Evolutionary conservation across 2,113 vertebrate species (phyloP), one percentile per base, ranked within the genome.

Genomic region (Lamprotornis superbus): DNA sequence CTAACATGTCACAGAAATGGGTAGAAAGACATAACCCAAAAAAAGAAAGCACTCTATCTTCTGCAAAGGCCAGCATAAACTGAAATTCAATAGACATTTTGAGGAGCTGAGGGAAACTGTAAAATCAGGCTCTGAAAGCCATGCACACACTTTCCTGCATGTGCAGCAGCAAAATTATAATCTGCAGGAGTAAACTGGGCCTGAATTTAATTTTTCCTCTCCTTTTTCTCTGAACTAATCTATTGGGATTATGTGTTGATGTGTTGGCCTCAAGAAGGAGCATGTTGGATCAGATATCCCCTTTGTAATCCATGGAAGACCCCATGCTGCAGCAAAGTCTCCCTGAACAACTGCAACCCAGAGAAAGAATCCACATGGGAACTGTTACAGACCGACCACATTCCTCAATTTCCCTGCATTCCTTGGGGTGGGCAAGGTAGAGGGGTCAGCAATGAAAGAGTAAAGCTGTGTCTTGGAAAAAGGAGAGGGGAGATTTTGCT

Each of bases 351-450:
- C 31, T n/a, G 18, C n/a, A 82, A 44, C 6, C 7, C 28, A 22
- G 24, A 24, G 35, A 33, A 82, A 74, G 5, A 33, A 55, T 28
- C 6, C 21, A n/a, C 1, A 2, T 0, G 50, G 33, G 44, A 69
- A 28, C 25, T 22, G 13, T 10, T 47, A 73, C 3, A 31, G 49
- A 39, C 15, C 55, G 31, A 74, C 12, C 31, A 68, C 18, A 35
- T 40, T 53, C 19, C 16, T 31, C 60, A 33, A 10, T 13, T 9
- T 37, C 12, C 7, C 22, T 68, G 39, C 12, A 40, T 30, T 55
- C 28, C 14, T 17, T 37, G 14, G 7, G 2, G 5, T 21, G 12
- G 19, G 10, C 1, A 0, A 67, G 5, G 5, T 21, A 53, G 18
- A 64, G 11, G 31, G 67, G 17, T 33, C 3, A 3, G 19, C 33